Base-by-base conservation (phyloP, 2,113 vertebrate species). In the Podarcis muralis region DNA sequence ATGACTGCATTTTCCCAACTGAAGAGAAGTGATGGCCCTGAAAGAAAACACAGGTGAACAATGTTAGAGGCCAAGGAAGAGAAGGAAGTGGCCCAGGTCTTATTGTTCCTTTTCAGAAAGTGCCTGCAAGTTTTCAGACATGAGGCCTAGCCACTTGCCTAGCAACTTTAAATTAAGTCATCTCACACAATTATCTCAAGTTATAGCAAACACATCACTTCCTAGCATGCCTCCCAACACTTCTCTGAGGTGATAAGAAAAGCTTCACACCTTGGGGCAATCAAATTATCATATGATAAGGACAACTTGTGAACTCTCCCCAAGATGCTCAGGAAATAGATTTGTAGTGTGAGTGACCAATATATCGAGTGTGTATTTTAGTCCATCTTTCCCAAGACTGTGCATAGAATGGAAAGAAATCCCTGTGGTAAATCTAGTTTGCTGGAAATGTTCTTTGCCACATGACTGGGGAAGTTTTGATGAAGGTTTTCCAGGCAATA, bases 201-300 rank as follows among this genome's bases (percentile, higher is more conserved):
- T 48, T 66, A 32, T 75, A 76, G 80, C 72, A 76, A 83, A 88
- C 71, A 66, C 37, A 76, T 88, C 72, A 62, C 81, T 88, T 75
- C 78, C 71, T 57, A 66, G 80, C 77, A 76, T 83, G 57, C 59
- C 57, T 76, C 80, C 57, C 57, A 83, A 66, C 72, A 66, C 37
- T 83, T 83, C 37, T 66, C 85, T 35, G 57, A 76, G 59, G 20
- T 83, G 87, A 30, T 74, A 83, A 78, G 57, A 86, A 62, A 86
- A 76, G 79, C 81, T 88, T 87, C 79, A 87, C 27, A 65, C 86
- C 12, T 75, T 72, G 69, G 32, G 71, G 71, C 71, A 83, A 88
- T 76, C 71, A 81, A 88, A 66, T 88, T 88, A 88, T 88, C 80
- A 83, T 68, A 77, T 88, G 81, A 83, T 83, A 83, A 88, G 57